Base-by-base conservation (phyloP, 2,797 vertebrate species). In the Cercopithecus hamlyni region DNA sequence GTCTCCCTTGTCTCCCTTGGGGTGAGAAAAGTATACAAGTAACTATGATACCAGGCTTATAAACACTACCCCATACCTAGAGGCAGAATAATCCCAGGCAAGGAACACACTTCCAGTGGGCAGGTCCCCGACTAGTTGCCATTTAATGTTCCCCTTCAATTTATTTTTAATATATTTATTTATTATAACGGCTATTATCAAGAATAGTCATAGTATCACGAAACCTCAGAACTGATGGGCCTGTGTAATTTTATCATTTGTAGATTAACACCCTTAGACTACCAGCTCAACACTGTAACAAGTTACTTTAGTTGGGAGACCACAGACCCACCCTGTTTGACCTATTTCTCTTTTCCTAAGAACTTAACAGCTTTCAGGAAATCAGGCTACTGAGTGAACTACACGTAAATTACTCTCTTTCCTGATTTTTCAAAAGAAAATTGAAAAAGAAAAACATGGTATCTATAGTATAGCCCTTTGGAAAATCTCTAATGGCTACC, bases 381-480 rank as follows among this genome's bases (percentile, higher is more conserved):
- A 92, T 55, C 39, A 57, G 48, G 61, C 75, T 48, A 76, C 75
- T 76, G 43, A 70, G 88, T 45, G 50, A 50, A 86, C 70, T 82
- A 36, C n/a, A 73, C 50, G 48, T 58, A 85, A 92, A 90, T 15
- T 57, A 43, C 50, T 45, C 30, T 80, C 82, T 52, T 92, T 81
- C 39, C 41, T 64, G 84, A 61, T 84, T 97, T 94, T 75, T 64
- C 64, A 85, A 84, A 95, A 67, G 57, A 41, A 93, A 90, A 72
- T 12, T 79, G 64, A 52, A 89, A 36, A 64, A 30, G 12, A 13
- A 20, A 55, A 41, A 86, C 83, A 39, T 1, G 17, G 11, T n/a
- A 90, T 58, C 26, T 19, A 48, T 6, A 55, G 50, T 17, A 36
- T 4, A 81, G 50, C 4, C 76, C 55, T 86, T 79, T 73, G 76